Evolutionary conservation across 1,140 invertebrate species (phyloP), one percentile per base, ranked within the genome.

Genomic region (Papilio glaucus): DNA sequence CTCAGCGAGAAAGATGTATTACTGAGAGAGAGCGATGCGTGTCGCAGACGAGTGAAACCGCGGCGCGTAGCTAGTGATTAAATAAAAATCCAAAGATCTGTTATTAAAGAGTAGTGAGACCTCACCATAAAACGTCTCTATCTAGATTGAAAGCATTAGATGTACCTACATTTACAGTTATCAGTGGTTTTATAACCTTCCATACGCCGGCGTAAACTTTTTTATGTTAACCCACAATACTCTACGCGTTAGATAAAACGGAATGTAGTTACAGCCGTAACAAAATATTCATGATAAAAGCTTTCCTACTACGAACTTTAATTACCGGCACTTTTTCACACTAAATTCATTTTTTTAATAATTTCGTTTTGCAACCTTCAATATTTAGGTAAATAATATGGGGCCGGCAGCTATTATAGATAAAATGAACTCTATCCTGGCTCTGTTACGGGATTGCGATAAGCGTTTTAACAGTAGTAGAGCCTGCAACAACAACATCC

Each of bases 131-230:
- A 57, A 57, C 49, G 49, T 57, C 49, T 24, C 49, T 57, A 57
- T 57, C 49, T 21, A 57, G 49, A 57, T 57, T 57, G 49, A 57
- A 57, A 57, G 49, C 49, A 57, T 57, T 57, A 57, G 21, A 57
- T 57, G 49, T 57, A 57, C 33, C 37, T 12, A 65, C 62, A 65
- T 65, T 65, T 39, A 37, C 61, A 65, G 62, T 65, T 65, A 65
- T 65, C 62, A 65, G 33, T 65, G 29, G 9, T 65, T 37, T 65
- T 38, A 65, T 39, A 18, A 21, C 33, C 29, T 24, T 65, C 9
- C 62, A 65, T 65, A 18, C 15, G 26, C 29, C 61, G 29, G 15
- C 62, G 62, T 65, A 65, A 65, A 65, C 62, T 65, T 65, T 65
- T 65, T 65, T 65, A 65, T 39, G 62, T 39, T 65, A 38, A 65